A percentile compares a stretch with the other conserved stretches of the same genome.
These are phyloP conservation scores for Oikopleura albicans DNA, from an alignment of 23 tunicate species.

Conservation along the genomic window DNA sequence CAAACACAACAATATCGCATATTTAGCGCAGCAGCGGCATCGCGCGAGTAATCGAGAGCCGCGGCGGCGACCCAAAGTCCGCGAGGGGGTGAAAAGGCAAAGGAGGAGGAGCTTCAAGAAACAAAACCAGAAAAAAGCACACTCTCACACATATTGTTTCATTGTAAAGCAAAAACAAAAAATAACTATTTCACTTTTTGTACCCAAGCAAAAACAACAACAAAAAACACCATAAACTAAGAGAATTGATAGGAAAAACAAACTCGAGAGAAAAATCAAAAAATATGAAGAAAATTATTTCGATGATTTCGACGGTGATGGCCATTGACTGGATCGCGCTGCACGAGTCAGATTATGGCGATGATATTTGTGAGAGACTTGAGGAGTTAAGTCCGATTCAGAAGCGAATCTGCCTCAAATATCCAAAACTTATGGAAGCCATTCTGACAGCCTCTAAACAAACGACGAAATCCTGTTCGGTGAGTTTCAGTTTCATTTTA, in stretches of 20 bases:
- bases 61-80: too few species aligned
- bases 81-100: neutral
- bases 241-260: too few species aligned
- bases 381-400: neutral
- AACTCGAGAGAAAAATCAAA: too few species aligned
- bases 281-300: neutral
- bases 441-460: neutral
- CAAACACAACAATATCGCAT: neutral
- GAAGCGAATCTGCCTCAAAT: neutral
- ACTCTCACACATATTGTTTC: too few species aligned
- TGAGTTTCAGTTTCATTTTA: neutral
- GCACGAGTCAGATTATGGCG: neutral
- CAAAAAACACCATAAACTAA: too few species aligned
- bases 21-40: too few species aligned
- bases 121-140: neutral
- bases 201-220: too few species aligned
- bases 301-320: neutral
- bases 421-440: slow-evolving; percentile 9
- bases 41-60: neutral
- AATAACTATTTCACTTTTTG: too few species aligned
- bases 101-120: neutral
- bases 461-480: neutral
- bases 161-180: too few species aligned
- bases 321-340: slow-evolving; percentile 7
- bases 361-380: neutral